These are phyloP conservation scores for Oasisia sp. DNA, from an alignment of 2,888 invertebrate species.

Conservation along the genomic window DNA sequence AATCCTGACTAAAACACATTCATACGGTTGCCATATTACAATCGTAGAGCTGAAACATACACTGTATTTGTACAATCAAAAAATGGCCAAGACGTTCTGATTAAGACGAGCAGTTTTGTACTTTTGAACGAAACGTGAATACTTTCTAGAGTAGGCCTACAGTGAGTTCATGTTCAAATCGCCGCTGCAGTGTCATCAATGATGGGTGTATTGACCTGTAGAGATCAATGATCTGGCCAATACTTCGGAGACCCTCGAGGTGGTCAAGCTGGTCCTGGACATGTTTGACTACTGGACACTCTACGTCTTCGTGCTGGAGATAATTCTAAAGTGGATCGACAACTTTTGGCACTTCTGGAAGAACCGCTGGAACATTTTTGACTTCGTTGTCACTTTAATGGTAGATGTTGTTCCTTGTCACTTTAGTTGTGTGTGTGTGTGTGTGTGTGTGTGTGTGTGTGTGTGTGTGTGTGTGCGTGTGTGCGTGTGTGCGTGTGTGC, in stretches of 20 bases:
- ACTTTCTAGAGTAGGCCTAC: too few relatives aligned
- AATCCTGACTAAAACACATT: too few relatives aligned
- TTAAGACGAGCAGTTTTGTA: too few relatives aligned
- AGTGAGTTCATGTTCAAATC: too few relatives aligned
- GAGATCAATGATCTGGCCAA: not conserved
- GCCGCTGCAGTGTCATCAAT: too few relatives aligned
- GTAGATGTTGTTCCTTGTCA: conserved; percentile 25
- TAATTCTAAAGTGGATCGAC: conserved; percentile 42
- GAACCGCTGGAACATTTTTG: conserved; percentile 44
- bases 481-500: too few relatives aligned
- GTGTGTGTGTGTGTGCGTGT: too few relatives aligned
- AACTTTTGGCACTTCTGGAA: conserved; percentile 43
- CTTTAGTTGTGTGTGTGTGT: not conserved
- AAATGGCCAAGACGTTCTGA: too few relatives aligned
- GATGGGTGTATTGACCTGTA: not conserved
- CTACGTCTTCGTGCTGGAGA: conserved; percentile 41
- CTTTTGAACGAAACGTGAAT: too few relatives aligned
- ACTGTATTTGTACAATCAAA: too few relatives aligned
- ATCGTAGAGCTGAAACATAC: too few relatives aligned
- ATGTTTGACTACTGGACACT: conserved; percentile 43
- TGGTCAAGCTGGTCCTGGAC: conserved; percentile 32
- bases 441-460: not conserved
- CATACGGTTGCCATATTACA: too few relatives aligned
- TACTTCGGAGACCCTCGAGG: not conserved
- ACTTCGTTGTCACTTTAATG: conserved; percentile 42